phyloP scores from a whole-genome alignment of 23 tunicate genomes.

The Ascidia mentula region DNA sequence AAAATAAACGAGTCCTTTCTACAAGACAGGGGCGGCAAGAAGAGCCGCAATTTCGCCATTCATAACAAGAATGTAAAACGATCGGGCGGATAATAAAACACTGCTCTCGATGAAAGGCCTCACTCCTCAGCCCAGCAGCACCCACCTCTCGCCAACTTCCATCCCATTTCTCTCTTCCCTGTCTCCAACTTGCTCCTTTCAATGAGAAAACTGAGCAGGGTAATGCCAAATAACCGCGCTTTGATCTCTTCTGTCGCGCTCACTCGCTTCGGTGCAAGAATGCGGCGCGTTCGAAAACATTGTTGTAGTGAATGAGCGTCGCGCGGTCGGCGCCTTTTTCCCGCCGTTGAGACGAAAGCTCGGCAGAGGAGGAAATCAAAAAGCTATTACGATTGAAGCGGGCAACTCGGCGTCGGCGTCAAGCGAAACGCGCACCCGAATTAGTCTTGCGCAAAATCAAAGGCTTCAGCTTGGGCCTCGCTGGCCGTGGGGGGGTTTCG shows the following conservation, averaged over 20 bases:
- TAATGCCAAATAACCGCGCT: neutral
- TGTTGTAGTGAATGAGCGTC: neutral
- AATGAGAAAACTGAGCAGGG: neutral
- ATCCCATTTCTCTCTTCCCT: neutral
- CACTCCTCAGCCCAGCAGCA: neutral
- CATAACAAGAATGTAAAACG: slow-evolving; percentile 9
- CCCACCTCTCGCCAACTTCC: neutral
- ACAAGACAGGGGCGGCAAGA: too few relatives aligned
- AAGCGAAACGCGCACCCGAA: too few relatives aligned
- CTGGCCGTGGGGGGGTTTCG: neutral
- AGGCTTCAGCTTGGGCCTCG: neutral
- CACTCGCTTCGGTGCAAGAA: neutral
- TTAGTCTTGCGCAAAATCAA: neutral
- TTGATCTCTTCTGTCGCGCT: neutral
- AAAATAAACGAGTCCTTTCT: too few relatives aligned
- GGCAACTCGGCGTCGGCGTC: neutral
- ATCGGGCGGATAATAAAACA: neutral
- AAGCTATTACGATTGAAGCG: neutral
- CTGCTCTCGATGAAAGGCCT: neutral
- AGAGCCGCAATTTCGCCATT: neutral
- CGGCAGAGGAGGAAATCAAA: neutral
- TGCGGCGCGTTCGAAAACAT: slow-evolving; percentile 9
- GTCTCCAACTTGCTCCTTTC: neutral
- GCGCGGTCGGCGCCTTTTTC: neutral
- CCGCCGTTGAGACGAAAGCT: neutral